phyloP scores from a whole-genome alignment of 2,888 invertebrate species.

The Anoplius nigerrimus region DNA sequence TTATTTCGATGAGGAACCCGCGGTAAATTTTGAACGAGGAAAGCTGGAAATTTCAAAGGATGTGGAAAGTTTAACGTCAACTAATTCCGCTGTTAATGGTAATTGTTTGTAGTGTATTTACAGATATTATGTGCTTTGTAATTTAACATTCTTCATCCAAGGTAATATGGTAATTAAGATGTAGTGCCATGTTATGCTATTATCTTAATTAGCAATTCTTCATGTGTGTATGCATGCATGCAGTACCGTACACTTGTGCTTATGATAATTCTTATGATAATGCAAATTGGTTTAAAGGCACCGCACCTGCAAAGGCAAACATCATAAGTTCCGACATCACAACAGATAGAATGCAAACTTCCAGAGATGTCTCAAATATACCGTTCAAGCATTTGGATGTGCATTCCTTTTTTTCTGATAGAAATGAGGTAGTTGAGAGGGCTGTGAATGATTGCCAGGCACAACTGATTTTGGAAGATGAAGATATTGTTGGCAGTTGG shows the following conservation, averaged over 20 bases:
- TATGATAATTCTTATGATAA: slow-evolving; percentile 1
- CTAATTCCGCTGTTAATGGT: no score
- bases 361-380: slow-evolving; percentile 49
- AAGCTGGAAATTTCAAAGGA: slow-evolving; percentile 63
- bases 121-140: no score
- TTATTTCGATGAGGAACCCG: slow-evolving; percentile 62
- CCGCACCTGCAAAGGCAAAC: slow-evolving; percentile 12
- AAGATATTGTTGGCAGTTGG: slow-evolving; percentile 86
- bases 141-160: no score
- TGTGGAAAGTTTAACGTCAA: slow-evolving; percentile 24
- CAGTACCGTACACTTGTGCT: background rate
- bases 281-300: slow-evolving; percentile 12
- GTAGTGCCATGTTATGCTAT: no score
- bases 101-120: no score
- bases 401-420: slow-evolving; percentile 83
- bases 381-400: slow-evolving; percentile 75
- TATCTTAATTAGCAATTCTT: no score
- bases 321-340: slow-evolving; percentile 1
- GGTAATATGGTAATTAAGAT: no score
- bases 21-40: slow-evolving; percentile 62
- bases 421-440: slow-evolving; percentile 84
- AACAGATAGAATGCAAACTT: slow-evolving; percentile 11
- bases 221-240: no score
- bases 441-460: slow-evolving; percentile 84
- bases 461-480: slow-evolving; percentile 80